These are phyloP conservation scores for Thermophis baileyi DNA, from an alignment of 2,113 vertebrate genomes.

Conservation along the genomic window DNA sequence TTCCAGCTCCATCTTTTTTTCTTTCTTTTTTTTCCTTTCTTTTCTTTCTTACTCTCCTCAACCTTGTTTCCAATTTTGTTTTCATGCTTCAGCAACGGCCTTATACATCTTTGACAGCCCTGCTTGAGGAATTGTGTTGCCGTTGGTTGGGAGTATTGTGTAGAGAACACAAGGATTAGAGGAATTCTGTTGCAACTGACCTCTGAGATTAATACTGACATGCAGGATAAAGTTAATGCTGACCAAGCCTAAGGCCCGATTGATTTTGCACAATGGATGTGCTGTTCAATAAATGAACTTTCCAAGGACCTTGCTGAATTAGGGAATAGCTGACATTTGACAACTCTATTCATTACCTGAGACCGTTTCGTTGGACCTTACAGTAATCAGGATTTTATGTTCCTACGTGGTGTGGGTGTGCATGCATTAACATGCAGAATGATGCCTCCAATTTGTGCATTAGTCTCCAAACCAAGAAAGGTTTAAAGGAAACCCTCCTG, in stretches of 20 bases:
- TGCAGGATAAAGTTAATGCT: conserved; percentile 29
- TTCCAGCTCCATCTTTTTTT: not conserved
- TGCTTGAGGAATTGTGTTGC: not conserved
- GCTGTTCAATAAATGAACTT: conserved; percentile 60
- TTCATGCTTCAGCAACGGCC: not conserved
- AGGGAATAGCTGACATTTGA: conserved; percentile 1
- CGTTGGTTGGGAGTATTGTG: not conserved
- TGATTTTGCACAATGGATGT: conserved; percentile 43
- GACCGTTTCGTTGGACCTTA: not conserved
- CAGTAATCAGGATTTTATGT: not conserved
- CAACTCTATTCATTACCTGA: not conserved
- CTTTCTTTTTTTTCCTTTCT: not conserved
- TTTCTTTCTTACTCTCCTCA: not conserved
- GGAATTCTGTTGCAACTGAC: not conserved
- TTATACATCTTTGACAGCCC: not conserved
- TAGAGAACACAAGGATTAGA: not conserved
- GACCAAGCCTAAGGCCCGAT: conserved; percentile 44
- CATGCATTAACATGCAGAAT: not conserved
- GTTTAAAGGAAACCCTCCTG: not conserved
- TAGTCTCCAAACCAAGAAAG: not conserved
- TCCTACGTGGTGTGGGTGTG: not conserved
- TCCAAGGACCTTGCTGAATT: conserved; percentile 48
- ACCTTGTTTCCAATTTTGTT: not conserved
- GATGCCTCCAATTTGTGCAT: not conserved
- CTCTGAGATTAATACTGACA: not conserved